phyloP scores from a whole-genome alignment of 2,113 vertebrate species.

The Ceratotherium simum region DNA sequence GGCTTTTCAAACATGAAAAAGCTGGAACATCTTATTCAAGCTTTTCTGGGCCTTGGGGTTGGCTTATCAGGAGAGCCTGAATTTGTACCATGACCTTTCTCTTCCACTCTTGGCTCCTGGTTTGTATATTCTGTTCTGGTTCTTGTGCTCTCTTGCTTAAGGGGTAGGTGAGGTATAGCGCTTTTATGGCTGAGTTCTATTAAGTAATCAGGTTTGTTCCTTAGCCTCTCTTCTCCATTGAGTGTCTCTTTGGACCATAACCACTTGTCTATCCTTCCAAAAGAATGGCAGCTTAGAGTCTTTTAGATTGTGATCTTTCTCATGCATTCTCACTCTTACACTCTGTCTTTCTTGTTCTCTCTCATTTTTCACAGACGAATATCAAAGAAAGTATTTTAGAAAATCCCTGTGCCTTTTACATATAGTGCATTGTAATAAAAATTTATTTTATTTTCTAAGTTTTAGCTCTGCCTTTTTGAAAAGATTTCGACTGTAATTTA shows the following conservation, averaged over 20 bases:
- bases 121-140: slow-evolving; percentile 25
- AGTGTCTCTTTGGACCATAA: not conserved
- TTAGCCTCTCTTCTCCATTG: not conserved
- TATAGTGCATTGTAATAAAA: slow-evolving; percentile 40
- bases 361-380: slow-evolving; percentile 10
- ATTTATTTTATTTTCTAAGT: slow-evolving; percentile 42
- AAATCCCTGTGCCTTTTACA: not conserved
- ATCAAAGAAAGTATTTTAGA: not conserved
- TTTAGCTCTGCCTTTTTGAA: not conserved
- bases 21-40: not conserved
- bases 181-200: not conserved
- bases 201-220: not conserved
- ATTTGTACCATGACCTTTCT: not conserved
- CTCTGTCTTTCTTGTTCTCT: not conserved
- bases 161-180: not conserved
- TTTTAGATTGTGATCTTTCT: slow-evolving; percentile 23
- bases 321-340: not conserved
- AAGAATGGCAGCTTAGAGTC: not conserved
- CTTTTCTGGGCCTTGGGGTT: not conserved
- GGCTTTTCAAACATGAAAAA: not conserved
- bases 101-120: not conserved
- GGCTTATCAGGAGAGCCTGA: not conserved
- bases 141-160: not conserved
- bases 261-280: not conserved
- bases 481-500: not conserved